Conservation (phyloP, 2,888 invertebrate genomes). For the Zaprionus obscuricornis region DNA sequence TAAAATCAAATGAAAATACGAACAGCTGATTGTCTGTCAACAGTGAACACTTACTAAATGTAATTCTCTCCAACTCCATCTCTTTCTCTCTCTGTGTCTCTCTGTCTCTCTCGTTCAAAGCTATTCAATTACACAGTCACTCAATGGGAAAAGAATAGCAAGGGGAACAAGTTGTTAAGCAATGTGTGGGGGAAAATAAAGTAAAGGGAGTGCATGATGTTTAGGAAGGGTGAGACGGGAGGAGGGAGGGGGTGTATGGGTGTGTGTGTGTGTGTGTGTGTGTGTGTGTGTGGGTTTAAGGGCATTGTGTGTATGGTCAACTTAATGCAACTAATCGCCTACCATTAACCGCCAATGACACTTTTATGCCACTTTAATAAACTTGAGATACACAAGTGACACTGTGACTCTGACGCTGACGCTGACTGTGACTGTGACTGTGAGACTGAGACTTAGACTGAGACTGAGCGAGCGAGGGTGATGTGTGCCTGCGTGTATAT, state of each 20-base stretch:
- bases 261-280: neutral
- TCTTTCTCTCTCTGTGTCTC: no score
- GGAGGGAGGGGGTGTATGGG: neutral
- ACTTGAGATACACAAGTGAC: constrained; percentile 61
- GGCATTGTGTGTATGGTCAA: constrained; percentile 43
- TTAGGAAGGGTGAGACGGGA: neutral
- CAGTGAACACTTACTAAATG: no score
- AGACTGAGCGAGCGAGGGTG: no score
- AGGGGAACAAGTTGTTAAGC: no score
- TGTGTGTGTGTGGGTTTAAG: neutral
- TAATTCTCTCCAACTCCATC: no score
- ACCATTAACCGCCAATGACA: constrained; percentile 76
- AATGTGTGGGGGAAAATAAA: no score
- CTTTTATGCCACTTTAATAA: constrained; percentile 80
- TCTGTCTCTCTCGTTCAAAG: neutral
- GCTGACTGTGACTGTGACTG: neutral
- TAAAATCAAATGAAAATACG: no score
- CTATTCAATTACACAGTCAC: constrained; percentile 51
- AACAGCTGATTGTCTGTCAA: constrained; percentile 27
- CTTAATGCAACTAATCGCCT: constrained; percentile 67
- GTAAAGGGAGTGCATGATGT: no score
- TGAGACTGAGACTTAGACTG: no score
- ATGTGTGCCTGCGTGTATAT: constrained; percentile 1
- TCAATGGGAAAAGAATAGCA: constrained; percentile 11
- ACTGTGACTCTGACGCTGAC: no score